Evolutionary conservation across 1,140 invertebrate species (phyloP).

Genomic region (Matsumurasca onukii): DNA sequence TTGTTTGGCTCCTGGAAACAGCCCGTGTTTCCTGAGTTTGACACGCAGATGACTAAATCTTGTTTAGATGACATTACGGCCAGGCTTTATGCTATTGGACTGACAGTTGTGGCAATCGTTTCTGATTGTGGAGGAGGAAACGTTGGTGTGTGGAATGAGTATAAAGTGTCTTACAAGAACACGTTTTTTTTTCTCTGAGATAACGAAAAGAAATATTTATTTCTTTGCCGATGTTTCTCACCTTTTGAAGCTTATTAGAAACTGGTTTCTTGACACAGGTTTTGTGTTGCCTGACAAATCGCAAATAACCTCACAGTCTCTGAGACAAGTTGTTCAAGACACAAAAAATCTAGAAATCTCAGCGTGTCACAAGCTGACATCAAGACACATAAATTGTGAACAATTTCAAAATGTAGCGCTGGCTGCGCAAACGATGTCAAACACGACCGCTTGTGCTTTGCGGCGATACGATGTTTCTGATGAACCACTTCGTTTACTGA

Average conservation of each 20-base stretch:
- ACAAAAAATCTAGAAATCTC: neutral
- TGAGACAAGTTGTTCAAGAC: neutral
- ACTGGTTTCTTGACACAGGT: neutral
- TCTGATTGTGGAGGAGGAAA: conserved; percentile 45
- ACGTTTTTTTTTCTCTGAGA: conserved; percentile 36
- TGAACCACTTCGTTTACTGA: neutral
- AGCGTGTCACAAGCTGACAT: neutral
- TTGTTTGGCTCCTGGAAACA: conserved; percentile 48
- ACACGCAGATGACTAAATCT: conserved; percentile 43
- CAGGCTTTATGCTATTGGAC: conserved; percentile 41
- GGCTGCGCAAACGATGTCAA: neutral
- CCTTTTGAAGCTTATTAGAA: conserved; percentile 39
- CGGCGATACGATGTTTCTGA: neutral
- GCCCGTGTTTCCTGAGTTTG: conserved; percentile 45
- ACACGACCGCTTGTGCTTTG: neutral
- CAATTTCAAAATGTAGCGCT: neutral
- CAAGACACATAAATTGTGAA: neutral
- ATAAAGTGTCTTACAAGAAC: conserved; percentile 36
- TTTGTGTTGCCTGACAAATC: neutral
- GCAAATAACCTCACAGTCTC: neutral
- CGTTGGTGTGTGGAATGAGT: conserved; percentile 43
- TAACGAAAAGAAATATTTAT: conserved; percentile 36
- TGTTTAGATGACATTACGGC: conserved; percentile 42
- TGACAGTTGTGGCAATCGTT: conserved; percentile 44
- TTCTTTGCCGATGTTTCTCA: conserved; percentile 43